Evolutionary conservation across 2,113 vertebrate species (phyloP), one percentile per base, ranked within the genome.

Genomic region (Cyprinodon brontotheroides): DNA sequence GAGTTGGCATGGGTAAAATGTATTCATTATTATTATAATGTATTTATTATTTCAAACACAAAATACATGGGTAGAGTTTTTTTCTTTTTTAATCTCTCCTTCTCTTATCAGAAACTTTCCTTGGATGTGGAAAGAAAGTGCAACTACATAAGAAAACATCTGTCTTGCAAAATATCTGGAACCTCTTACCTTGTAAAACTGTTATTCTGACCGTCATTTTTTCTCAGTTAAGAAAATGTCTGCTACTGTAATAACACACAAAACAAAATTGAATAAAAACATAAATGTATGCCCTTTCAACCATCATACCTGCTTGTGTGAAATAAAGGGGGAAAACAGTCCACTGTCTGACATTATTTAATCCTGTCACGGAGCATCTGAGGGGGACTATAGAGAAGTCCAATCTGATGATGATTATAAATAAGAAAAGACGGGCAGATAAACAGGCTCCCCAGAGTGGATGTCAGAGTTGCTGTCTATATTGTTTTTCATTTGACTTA

Each of bases 401-500:
- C 80, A 78, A 74, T 76, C 63, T 20, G 72, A 86, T 81, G 85
- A 68, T 72, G 80, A 87, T 83, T 83, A 63, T 79, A 86, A 81
- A 79, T 38, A 29, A 83, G 74, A 76, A 73, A 80, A 79, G 76
- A 83, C 63, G 3, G 37, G 59, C 3, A 37, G 68, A 80, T 78
- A 86, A 87, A 87, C 81, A 79, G 70, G 63, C 72, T 90, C 80
- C 79, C 72, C 36, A 10, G 79, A 87, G 80, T 1, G 11, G 61
- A 69, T 8, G 61, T 82, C 74, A 79, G 68, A 85, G 77, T 74
- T 37, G 77, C 84, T 80, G 86, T 83, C 65, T 80, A 62, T 81
- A 90, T 88, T 87, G 89, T 89, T 91, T 84, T 88, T 69, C 65
- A 36, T 86, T 85, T 81, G 80, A 76, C 73, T 90, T 89, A 78